phyloP scores from a whole-genome alignment of 1,140 invertebrate species.

The Copidosoma floridanum region DNA sequence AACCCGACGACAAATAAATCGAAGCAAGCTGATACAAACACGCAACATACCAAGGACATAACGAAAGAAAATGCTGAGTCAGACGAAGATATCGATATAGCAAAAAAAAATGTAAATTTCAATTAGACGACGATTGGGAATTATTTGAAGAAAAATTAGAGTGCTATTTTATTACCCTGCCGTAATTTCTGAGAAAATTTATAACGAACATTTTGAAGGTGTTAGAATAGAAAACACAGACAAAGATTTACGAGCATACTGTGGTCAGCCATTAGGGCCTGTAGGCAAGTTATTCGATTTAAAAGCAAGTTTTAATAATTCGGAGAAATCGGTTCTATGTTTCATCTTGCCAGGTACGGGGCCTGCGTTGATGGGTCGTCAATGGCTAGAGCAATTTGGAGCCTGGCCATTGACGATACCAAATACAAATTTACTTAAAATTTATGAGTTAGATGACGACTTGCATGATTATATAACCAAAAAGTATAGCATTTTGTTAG shows the following conservation, averaged over 20 bases:
- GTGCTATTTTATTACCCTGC: neutral
- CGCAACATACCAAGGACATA: neutral
- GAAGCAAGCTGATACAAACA: neutral
- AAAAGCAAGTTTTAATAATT: too few relatives aligned
- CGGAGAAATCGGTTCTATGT: neutral
- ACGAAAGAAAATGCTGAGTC: neutral
- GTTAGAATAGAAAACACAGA: too few relatives aligned
- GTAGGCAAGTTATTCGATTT: neutral
- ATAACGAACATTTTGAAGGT: too few relatives aligned
- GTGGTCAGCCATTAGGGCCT: neutral
- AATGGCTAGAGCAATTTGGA: too few relatives aligned
- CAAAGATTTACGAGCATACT: too few relatives aligned
- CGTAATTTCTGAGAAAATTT: too few relatives aligned
- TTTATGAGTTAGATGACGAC: neutral
- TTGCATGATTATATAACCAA: slow-evolving; percentile 1
- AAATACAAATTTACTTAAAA: neutral
- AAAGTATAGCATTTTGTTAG: neutral
- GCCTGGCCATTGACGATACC: neutral
- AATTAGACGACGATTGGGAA: neutral
- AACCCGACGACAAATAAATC: too few relatives aligned
- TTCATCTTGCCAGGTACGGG: neutral
- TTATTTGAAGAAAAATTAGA: neutral
- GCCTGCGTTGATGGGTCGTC: neutral
- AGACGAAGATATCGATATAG: neutral
- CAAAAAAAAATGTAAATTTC: neutral